These are phyloP conservation scores for Chunga burmeisteri DNA, from an alignment of 2,113 vertebrate genomes.

Conservation along the genomic window DNA sequence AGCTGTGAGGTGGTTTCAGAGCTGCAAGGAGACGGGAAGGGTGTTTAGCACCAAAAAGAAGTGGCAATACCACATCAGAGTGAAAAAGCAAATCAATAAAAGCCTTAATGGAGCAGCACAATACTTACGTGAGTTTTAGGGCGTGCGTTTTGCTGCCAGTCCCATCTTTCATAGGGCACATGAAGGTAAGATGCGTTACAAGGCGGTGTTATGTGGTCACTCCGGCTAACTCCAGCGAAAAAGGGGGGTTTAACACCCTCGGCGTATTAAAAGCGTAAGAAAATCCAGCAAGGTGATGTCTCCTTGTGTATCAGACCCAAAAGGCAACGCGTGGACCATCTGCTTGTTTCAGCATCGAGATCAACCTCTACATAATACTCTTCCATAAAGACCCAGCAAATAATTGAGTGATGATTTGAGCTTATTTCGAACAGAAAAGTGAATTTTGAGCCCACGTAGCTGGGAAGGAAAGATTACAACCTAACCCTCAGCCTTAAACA, in stretches of 20 bases:
- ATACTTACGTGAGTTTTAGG: background rate
- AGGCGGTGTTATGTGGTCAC: background rate
- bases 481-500: background rate
- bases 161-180: background rate
- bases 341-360: background rate
- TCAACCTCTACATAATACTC: too few relatives aligned
- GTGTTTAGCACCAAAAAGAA: background rate
- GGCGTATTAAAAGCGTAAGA: background rate
- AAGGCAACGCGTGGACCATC: rapidly evolving
- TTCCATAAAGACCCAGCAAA: background rate
- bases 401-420: background rate
- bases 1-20: rapidly evolving
- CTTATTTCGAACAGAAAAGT: background rate
- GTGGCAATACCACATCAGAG: rapidly evolving
- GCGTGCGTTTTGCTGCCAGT: background rate
- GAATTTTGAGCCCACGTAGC: background rate
- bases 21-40: background rate
- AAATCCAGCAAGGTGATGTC: background rate
- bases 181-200: background rate
- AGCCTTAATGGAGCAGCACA: rapidly evolving
- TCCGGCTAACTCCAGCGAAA: background rate
- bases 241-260: background rate
- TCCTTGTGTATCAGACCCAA: background rate
- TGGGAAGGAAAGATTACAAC: background rate
- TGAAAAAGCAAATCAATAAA: background rate